phyloP scores from a whole-genome alignment of 2,888 invertebrate genomes.

The Tromatobia lineatoria region DNA sequence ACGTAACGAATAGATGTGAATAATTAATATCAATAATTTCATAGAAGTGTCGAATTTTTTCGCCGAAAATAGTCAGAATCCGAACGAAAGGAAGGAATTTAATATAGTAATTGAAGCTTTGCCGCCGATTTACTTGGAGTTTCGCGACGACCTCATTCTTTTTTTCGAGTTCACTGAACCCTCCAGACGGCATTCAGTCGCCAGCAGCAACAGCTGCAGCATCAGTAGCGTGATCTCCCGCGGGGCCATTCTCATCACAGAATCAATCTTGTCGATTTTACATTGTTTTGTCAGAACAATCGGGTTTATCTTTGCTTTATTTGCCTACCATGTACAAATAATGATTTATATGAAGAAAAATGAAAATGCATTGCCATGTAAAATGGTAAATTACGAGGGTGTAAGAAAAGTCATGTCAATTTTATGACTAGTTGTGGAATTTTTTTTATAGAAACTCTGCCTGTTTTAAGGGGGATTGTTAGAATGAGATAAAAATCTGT shows the following conservation, averaged over 20 bases:
- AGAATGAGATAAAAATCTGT: too few relatives aligned
- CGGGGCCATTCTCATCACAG: slow-evolving; percentile 44
- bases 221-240: slow-evolving; percentile 43
- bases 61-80: too few relatives aligned
- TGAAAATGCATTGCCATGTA: not conserved
- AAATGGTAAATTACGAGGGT: too few relatives aligned
- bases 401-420: too few relatives aligned
- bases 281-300: not conserved
- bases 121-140: slow-evolving; percentile 45
- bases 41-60: too few relatives aligned
- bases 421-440: too few relatives aligned
- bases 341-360: not conserved
- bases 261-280: slow-evolving; percentile 23
- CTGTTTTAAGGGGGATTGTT: too few relatives aligned
- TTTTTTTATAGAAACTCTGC: too few relatives aligned
- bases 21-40: too few relatives aligned
- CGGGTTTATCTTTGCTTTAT: not conserved
- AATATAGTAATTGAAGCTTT: slow-evolving; percentile 47
- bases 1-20: too few relatives aligned
- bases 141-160: slow-evolving; percentile 41
- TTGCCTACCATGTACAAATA: not conserved
- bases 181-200: slow-evolving; percentile 1
- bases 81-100: slow-evolving; percentile 34
- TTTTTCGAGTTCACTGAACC: slow-evolving; percentile 57
- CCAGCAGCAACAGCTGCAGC: not conserved